phyloP scores from a whole-genome alignment of 2,888 invertebrate species.

The Drosophila barbarae region DNA sequence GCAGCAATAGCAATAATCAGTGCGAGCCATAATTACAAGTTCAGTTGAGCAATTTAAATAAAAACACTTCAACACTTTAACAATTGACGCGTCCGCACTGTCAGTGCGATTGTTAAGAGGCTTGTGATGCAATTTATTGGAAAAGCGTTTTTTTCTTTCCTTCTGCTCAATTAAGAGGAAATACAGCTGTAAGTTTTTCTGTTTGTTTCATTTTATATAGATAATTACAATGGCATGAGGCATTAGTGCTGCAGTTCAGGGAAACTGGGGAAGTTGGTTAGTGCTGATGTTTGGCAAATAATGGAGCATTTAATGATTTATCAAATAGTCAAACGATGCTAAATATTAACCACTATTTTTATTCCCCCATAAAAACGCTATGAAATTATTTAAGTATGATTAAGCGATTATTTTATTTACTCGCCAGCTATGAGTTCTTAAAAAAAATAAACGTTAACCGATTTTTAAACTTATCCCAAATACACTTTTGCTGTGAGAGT shows the following conservation, averaged over 20 bases:
- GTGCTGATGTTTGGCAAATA: constrained; percentile 23
- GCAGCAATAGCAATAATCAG: constrained; percentile 33
- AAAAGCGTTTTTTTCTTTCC: constrained; percentile 47
- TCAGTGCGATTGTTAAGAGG: constrained; percentile 33
- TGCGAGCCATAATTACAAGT: constrained; percentile 67
- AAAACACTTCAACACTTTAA: constrained; percentile 72
- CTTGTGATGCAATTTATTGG: constrained; percentile 68
- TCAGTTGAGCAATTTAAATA: constrained; percentile 72
- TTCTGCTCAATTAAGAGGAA: constrained; percentile 39
- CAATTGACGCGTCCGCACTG: constrained; percentile 57
- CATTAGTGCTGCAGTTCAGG: constrained; percentile 9
- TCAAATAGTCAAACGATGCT: constrained; percentile 10
- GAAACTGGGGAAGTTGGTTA: constrained; percentile 30
- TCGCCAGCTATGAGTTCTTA: not conserved
- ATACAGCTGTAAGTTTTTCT: constrained; percentile 28
- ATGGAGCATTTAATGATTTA: constrained; percentile 18
- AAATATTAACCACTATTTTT: constrained; percentile 11
- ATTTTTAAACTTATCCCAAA: not conserved
- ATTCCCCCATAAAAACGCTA: not conserved
- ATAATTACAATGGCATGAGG: constrained; percentile 31
- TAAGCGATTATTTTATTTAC: not conserved
- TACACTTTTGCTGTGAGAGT: not conserved
- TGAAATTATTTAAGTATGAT: not conserved
- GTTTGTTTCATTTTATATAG: constrained; percentile 24
- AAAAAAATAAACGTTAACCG: not conserved